Conservation (phyloP, 2,888 invertebrate species). For the Folsomia candida region DNA sequence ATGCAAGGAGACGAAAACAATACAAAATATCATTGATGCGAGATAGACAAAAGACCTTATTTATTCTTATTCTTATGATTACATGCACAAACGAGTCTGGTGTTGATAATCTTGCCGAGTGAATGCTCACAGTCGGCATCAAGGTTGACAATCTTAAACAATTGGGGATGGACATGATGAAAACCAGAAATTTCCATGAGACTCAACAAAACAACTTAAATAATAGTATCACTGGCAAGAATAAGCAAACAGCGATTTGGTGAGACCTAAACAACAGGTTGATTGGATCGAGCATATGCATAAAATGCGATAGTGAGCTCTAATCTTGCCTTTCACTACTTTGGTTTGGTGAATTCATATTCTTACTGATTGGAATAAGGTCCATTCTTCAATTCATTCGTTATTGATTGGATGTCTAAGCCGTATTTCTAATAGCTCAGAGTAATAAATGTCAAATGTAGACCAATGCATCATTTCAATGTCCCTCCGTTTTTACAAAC, state of each 20-base stretch:
- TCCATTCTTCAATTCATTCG: background rate
- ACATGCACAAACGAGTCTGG: background rate
- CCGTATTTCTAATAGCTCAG: background rate
- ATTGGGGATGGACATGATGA: constrained; percentile 15
- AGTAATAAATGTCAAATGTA: background rate
- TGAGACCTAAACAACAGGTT: constrained; percentile 8
- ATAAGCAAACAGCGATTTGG: no score
- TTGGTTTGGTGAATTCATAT: background rate
- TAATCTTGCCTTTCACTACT: background rate
- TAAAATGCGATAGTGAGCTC: background rate
- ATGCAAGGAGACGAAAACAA: no score
- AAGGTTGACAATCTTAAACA: constrained; percentile 19
- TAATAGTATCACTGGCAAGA: no score
- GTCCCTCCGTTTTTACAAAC: background rate
- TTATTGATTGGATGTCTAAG: background rate
- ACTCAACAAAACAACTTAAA: background rate
- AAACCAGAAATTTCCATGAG: constrained; percentile 22
- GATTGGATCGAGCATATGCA: background rate
- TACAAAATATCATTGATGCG: no score
- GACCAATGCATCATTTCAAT: background rate
- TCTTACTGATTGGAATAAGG: background rate
- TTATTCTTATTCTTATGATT: no score
- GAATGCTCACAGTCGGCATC: constrained; percentile 12
- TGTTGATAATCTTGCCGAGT: no score
- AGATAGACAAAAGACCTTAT: no score